phyloP scores from a whole-genome alignment of 2,797 vertebrate species.

The Coccyzus lansbergi region DNA sequence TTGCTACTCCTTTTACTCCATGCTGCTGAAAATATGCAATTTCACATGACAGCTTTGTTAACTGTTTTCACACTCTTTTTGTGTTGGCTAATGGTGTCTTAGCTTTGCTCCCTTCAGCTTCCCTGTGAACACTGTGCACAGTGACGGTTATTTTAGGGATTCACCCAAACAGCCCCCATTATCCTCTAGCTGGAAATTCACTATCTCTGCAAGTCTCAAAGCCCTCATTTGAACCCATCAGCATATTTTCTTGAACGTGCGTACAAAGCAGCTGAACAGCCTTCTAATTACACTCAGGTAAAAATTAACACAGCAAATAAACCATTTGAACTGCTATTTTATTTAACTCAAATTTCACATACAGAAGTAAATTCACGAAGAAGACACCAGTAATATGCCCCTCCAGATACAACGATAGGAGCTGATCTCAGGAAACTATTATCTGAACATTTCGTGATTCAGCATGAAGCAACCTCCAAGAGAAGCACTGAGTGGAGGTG shows the following conservation, averaged over 20 bases:
- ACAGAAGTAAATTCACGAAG: background rate
- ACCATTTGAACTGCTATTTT: background rate
- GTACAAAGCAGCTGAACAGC: background rate
- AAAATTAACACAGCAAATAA: background rate
- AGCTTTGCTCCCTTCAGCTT: background rate
- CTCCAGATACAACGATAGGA: background rate
- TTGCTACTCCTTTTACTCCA: background rate
- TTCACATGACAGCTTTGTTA: background rate
- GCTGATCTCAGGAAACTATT: background rate
- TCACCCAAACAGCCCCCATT: background rate
- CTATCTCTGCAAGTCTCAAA: background rate
- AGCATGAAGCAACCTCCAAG: background rate
- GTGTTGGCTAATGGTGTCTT: background rate
- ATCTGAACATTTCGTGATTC: background rate
- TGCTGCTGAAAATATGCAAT: background rate
- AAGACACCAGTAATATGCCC: background rate
- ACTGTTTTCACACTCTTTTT: background rate
- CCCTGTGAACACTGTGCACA: background rate
- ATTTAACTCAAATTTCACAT: background rate
- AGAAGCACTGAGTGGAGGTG: background rate
- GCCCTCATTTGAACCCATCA: background rate
- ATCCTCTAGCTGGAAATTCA: background rate
- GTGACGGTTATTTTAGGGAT: background rate
- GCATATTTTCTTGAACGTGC: background rate
- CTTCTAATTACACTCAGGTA: background rate